Conservation (phyloP, 2,888 invertebrate species). For the Cryptocephalus moraei region DNA sequence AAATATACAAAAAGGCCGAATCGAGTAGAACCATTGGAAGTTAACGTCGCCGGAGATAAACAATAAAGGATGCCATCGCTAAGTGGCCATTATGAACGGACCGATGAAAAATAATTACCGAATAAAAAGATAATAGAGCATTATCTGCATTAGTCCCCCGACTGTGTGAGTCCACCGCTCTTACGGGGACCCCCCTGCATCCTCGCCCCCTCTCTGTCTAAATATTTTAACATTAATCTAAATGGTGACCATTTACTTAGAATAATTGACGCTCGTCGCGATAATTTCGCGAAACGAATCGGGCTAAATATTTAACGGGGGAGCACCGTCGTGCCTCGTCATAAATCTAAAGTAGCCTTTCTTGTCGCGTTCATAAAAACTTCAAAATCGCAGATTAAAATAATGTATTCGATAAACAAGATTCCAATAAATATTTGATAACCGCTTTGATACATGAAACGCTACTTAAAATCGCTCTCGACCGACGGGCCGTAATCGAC, state of each 20-base stretch:
- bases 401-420: conserved; percentile 36
- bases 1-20: too few relatives aligned
- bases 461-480: conserved; percentile 37
- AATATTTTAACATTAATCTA: conserved; percentile 11
- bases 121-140: conserved; percentile 6
- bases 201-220: background rate
- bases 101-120: conserved; percentile 10
- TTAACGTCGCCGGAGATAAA: conserved; percentile 5
- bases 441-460: conserved; percentile 35
- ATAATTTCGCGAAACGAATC: conserved; percentile 19
- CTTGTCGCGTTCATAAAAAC: conserved; percentile 35
- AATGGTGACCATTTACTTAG: conserved; percentile 17
- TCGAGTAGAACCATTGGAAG: too few relatives aligned
- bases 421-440: conserved; percentile 40
- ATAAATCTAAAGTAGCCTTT: conserved; percentile 33
- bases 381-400: conserved; percentile 36
- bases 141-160: too few relatives aligned
- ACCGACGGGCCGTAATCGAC: too few relatives aligned
- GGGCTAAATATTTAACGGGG: conserved; percentile 12
- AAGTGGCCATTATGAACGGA: conserved; percentile 11
- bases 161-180: too few relatives aligned
- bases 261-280: conserved; percentile 17
- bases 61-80: conserved; percentile 9
- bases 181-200: too few relatives aligned
- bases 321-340: conserved; percentile 1